Conservation (phyloP, 2,888 invertebrate genomes). For the Neoitamus cyanurus region DNA sequence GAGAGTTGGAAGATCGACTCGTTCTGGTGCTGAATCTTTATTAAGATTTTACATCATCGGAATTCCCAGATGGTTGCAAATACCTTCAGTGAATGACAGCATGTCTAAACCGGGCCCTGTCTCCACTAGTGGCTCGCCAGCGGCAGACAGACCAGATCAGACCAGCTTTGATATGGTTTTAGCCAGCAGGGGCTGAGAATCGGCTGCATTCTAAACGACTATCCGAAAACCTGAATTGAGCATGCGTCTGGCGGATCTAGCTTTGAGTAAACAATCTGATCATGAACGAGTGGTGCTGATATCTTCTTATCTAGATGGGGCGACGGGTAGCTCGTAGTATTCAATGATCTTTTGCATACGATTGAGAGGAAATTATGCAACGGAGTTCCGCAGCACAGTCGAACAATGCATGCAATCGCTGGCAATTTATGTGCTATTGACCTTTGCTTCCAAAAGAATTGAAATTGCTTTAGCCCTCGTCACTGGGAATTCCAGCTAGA, state of each 20-base stretch:
- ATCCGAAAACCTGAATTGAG: neutral
- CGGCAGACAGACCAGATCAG: conserved; percentile 8
- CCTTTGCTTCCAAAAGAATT: conserved; percentile 3
- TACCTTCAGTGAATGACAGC: conserved; percentile 44
- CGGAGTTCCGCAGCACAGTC: neutral
- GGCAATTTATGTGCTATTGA: neutral
- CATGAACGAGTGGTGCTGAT: neutral
- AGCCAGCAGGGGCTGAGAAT: neutral
- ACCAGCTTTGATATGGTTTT: neutral
- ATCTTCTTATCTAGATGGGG: neutral
- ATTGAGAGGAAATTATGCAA: conserved; percentile 26
- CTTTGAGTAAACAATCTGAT: neutral
- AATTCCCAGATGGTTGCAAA: conserved; percentile 50
- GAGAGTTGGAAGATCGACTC: neutral
- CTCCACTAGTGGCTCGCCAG: neutral
- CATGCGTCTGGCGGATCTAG: neutral
- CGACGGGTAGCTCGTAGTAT: neutral
- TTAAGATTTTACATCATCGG: conserved; percentile 49
- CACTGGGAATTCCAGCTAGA: conserved; percentile 23
- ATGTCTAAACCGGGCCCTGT: conserved; percentile 13
- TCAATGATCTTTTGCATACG: neutral
- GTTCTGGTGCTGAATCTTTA: conserved; percentile 5
- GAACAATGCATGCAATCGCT: neutral
- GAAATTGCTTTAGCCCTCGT: neutral
- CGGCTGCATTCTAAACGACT: neutral